Base-by-base conservation (phyloP, 2,113 vertebrate species). In the Equus przewalskii region DNA sequence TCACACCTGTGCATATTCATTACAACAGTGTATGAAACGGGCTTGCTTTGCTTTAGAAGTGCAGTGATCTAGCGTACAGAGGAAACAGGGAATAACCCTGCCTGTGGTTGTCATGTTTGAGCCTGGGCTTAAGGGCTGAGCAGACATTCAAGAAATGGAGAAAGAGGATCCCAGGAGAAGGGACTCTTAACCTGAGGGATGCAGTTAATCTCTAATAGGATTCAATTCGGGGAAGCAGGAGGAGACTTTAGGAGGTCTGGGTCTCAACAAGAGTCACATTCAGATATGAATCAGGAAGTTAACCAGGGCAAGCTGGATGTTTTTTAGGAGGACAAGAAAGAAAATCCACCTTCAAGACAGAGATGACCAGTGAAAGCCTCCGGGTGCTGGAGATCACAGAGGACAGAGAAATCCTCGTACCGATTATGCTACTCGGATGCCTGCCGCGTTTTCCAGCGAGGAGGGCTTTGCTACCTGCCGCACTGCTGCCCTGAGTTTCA, bases 11-110 rank as follows among this genome's bases (percentile, higher is more conserved):
- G 44, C 3, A 30, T 10, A 16, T 76, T 24, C 54, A 36, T 54
- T 21, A 58, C 15, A 36, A 19, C 73, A 60, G 22, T 73, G 6
- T 22, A 16, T 84, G 28, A 76, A 81, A 49, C 78, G 60, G 28
- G 7, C 18, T 87, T 82, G 30, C 15, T 88, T 78, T 94, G 54
- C 64, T 64, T 82, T 41, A 41, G n/a, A 82, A 96, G 36, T 51
- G 15, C 10, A 73, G 4, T 56, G 67, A 70, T 22, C 51, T 4
- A 60, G 13, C 21, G 14, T 18, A 21, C 0, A 30, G 54, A 65
- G 12, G 13, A 69, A 51, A 94, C n/a, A 60, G 18, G 19, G 19
- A 58, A 8, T 65, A 72, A 72, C 5, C 36, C 46, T 86, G 14
- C 11, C 10, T 69, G 7, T 10, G 33, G 2, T 21, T 65, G 11